phyloP scores from a whole-genome alignment of 2,113 vertebrate genomes.

The Natator depressus region DNA sequence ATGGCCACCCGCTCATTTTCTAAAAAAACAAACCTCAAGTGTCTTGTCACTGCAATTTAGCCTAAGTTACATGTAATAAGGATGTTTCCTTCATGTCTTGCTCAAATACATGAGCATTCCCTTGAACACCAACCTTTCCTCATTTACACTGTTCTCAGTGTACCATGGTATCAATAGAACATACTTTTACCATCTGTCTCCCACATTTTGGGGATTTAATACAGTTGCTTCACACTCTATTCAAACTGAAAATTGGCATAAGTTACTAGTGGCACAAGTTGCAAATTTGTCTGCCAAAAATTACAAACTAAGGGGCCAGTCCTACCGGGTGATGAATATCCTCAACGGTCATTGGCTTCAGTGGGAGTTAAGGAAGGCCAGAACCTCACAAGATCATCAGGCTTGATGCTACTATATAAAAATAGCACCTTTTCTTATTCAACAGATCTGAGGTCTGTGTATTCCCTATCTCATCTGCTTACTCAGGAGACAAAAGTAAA shows the following conservation, averaged over 20 bases:
- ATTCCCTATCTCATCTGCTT: background rate
- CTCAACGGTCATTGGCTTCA: background rate
- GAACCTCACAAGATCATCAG: too few relatives aligned
- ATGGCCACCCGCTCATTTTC: background rate
- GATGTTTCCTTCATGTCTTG: background rate
- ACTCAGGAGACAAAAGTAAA: background rate
- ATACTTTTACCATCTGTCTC: background rate
- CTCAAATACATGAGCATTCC: background rate
- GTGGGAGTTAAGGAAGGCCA: background rate
- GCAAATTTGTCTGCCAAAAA: constrained; percentile 1
- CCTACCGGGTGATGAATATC: background rate
- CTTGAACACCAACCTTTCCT: background rate
- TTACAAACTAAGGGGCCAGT: background rate
- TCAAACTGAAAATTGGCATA: constrained; percentile 30
- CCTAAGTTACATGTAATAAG: background rate
- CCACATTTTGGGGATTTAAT: background rate
- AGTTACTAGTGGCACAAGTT: background rate
- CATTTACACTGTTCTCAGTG: background rate
- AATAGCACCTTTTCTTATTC: too few relatives aligned
- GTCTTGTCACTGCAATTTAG: background rate
- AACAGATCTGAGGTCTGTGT: too few relatives aligned
- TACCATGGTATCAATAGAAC: background rate
- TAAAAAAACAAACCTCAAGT: background rate
- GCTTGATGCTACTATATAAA: background rate
- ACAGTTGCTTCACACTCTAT: background rate